Base-by-base conservation (phyloP, 2,888 invertebrate species). In the Cacoxenus indagator region DNA sequence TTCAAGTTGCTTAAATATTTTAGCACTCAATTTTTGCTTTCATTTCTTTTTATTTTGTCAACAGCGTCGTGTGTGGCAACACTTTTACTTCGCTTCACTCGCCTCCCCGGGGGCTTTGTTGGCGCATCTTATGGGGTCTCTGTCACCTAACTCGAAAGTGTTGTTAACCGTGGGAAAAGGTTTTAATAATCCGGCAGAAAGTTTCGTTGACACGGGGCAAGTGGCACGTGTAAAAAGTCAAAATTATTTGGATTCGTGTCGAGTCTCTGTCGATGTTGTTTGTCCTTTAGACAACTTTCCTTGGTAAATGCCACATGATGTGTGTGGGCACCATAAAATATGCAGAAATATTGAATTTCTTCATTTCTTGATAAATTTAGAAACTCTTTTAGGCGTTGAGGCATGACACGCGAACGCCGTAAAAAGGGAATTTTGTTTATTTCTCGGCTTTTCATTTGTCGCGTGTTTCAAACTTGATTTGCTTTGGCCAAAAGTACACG, bases 141-240 rank as follows among this genome's bases (percentile, higher is more conserved):
- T 64, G 62, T 62, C 65, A 57, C 71, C 70, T 62, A 54, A 68
- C 70, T 67, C 69, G 68, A 73, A 77, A 78, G 80, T 82, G 80
- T 81, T 81, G 82, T 78, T 78, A 78, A 81, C 73, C 82, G 76
- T 81, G 80, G 82, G 82, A 82, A 81, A 81, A 82, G 78, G 78
- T 74, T 81, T 82, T 78, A 81, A 81, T 81, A 81, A 81, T 82
- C 78, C 76, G n/a, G 78, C 73, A 78, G 71, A 78, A 78, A 81
- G 81, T 62, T 62, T 43, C 29, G 43, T 78, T 81, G 80, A 78
- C 82, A 81, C 76, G 72, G 64, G 66, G 64, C 64, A 26, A 22
- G 68, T 55, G 26, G 54, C 69, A 71, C 67, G 74, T 74, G 78
- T 76, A 71, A 77, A 73, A 72, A 68, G 65, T 67, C 64, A 72